Conservation (phyloP, 2,797 vertebrate genomes). For the Antrozous pallidus region DNA sequence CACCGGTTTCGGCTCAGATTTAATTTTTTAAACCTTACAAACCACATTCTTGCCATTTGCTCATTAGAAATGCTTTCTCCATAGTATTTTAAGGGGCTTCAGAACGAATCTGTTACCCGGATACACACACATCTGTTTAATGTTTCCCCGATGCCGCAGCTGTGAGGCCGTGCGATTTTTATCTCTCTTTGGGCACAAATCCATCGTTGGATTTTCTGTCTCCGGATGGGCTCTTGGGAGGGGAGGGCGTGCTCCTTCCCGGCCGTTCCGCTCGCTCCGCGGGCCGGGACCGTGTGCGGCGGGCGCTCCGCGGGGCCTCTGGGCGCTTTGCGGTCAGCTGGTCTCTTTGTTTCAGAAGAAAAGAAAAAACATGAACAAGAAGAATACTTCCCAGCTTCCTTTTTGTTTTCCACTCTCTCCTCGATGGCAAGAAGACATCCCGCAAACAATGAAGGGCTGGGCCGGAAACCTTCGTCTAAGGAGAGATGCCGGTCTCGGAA, state of each 20-base stretch:
- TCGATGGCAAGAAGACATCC: neutral
- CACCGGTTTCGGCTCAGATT: too few relatives aligned
- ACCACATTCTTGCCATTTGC: neutral
- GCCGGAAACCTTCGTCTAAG: neutral
- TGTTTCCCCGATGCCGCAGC: neutral
- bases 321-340: too few relatives aligned
- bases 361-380: neutral
- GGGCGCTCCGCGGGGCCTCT: too few relatives aligned
- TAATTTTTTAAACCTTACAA: neutral
- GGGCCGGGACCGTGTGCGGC: too few relatives aligned
- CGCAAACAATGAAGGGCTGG: conserved; percentile 12
- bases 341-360: neutral
- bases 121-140: conserved; percentile 1
- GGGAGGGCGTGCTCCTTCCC: neutral
- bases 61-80: neutral
- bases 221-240: neutral
- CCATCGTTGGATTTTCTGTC: neutral
- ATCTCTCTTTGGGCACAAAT: neutral
- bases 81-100: neutral
- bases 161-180: neutral
- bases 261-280: too few relatives aligned
- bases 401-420: conserved; percentile 40
- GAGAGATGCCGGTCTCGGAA: too few relatives aligned
- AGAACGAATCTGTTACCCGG: neutral
- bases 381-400: neutral